Conservation (phyloP, 1,140 invertebrate genomes). For the Drosophila busckii region DNA sequence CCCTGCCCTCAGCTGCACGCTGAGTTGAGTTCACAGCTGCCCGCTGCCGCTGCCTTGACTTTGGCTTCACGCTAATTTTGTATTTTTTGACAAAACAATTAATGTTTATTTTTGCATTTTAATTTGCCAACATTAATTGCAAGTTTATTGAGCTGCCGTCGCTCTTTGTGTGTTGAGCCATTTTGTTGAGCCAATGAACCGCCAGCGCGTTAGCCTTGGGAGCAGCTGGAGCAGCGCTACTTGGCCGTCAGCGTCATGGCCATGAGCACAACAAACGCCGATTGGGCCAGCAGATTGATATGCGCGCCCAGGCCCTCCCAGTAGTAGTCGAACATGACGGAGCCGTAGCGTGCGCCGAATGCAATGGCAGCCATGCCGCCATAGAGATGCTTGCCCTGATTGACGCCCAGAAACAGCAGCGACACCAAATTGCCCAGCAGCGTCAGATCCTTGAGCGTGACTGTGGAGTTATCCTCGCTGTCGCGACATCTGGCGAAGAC, state of each 20-base stretch:
- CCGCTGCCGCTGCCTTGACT: conserved; percentile 10
- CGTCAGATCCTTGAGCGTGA: conserved; percentile 60
- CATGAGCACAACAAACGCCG: conserved; percentile 49
- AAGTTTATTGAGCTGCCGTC: conserved; percentile 64
- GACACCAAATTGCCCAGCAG: conserved; percentile 67
- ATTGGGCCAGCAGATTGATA: conserved; percentile 46
- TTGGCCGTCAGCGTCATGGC: conserved; percentile 49
- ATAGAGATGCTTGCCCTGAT: conserved; percentile 54
- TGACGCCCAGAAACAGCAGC: conserved; percentile 61
- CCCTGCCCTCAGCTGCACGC: conserved; percentile 11
- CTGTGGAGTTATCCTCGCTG: conserved; percentile 42
- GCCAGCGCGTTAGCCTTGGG: conserved; percentile 52
- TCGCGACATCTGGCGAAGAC: conserved; percentile 43
- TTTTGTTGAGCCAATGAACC: conserved; percentile 65
- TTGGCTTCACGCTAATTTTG: conserved; percentile 22
- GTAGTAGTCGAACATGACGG: conserved; percentile 54
- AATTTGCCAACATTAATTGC: conserved; percentile 77
- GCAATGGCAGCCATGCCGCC: conserved; percentile 54
- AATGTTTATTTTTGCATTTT: conserved; percentile 78
- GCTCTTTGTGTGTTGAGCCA: conserved; percentile 17
- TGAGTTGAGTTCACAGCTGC: background rate
- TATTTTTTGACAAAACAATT: conserved; percentile 68
- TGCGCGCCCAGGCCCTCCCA: conserved; percentile 41
- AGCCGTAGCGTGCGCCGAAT: conserved; percentile 49
- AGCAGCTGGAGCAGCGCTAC: conserved; percentile 3